A percentile compares a stretch with the other conserved stretches of the same genome.
Evolutionary conservation across 2,797 vertebrate species (phyloP).

Genomic region (Cirrhinus molitorella): DNA sequence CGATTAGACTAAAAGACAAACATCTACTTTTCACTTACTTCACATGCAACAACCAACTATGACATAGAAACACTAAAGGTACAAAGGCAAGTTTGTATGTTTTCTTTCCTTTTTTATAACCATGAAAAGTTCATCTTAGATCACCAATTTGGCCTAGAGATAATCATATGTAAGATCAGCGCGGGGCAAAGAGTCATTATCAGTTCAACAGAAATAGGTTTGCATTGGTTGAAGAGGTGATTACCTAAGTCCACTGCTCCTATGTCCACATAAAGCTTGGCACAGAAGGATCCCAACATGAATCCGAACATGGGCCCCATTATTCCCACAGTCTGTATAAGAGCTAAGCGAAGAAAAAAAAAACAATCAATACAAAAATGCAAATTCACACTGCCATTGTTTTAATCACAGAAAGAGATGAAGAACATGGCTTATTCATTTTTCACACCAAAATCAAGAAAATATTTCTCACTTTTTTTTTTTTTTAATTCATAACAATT

Average conservation of each 20-base stretch:
- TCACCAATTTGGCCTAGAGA: background rate
- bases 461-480: too few species aligned
- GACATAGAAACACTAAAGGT: background rate
- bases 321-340: slow-evolving; percentile 84
- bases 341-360: slow-evolving; percentile 78
- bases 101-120: background rate
- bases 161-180: background rate
- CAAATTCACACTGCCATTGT: background rate
- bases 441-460: too few species aligned
- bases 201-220: background rate
- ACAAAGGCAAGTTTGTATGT: background rate
- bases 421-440: too few species aligned
- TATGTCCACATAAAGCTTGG: slow-evolving; percentile 90
- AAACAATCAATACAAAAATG: background rate
- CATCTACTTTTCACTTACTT: slow-evolving; percentile 24
- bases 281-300: slow-evolving; percentile 87
- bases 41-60: background rate
- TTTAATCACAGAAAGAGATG: too few species aligned
- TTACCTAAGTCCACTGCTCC: slow-evolving; percentile 85
- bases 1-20: slow-evolving; percentile 10
- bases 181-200: background rate
- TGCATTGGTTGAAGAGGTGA: background rate
- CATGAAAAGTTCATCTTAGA: background rate
- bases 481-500: too few species aligned
- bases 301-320: slow-evolving; percentile 89